Base-by-base conservation (phyloP, 1,140 invertebrate genomes). In the Hestina assimilis region DNA sequence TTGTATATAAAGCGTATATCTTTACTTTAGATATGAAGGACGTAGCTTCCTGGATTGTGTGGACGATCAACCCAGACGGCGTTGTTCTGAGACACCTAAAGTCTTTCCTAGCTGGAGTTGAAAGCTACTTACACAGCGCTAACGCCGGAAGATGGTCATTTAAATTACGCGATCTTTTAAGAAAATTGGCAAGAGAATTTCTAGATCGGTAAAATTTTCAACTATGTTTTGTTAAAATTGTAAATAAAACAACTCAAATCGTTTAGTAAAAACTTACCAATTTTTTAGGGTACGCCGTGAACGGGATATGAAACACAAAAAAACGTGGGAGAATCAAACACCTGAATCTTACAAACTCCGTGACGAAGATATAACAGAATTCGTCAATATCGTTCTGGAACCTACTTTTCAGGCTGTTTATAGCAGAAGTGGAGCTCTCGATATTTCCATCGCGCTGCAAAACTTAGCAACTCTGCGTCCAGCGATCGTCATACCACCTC, bases 41-140 rank as follows among this genome's bases (percentile, higher is more conserved):
- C 2, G 92, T 93, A 19, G 90, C 93, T 0, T 76, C 89, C 8
- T 96, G 94, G 93, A 95, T 96, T 52, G 91, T 94, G 1, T 90
- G 92, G 63, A 91, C 90, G 59, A 87, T 94, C 33, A 90, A 90
- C 62, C 86, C 88, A 7, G 85, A 89, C 24, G 87, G 90, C 33
- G 89, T 90, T 68, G 91, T 93, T 4, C 92, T 96, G 72, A 91
- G 91, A 28, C 92, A 97, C 79, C 87, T 98, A 17, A 92, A 93
- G 45, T 93, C 94, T 58, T 93, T 98, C 72, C 93, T 98, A 64
- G 94, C 93, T 65, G 93, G 95, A 0, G 85, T 97, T 1, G 95
- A 97, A 79, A 96, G 95, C 5, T 98, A 96, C 87, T 93, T 94
- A 70, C 95, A 98, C 89, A 95, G 96, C 43, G 96, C 96, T 0